A percentile compares a stretch with the other conserved stretches of the same genome.
Conservation (phyloP, 2,113 vertebrate genomes). For the Scartelaos histophorus region DNA sequence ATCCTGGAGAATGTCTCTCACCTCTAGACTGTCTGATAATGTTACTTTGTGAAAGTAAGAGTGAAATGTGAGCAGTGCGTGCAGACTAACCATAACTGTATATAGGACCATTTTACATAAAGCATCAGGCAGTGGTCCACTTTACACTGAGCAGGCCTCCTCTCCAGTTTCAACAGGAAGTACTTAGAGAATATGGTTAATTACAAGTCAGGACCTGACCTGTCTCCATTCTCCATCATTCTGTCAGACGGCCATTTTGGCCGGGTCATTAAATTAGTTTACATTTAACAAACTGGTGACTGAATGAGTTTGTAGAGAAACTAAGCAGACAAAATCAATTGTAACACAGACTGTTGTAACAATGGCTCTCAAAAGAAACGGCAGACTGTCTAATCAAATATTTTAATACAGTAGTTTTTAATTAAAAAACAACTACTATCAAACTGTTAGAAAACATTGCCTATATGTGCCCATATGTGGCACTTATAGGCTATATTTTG, state of each 20-base stretch:
- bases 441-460: too few species aligned
- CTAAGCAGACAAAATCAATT: conserved; percentile 3
- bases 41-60: conserved; percentile 13
- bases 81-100: not conserved
- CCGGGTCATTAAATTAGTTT: conserved; percentile 43
- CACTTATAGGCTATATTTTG: not conserved
- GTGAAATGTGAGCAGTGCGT: conserved; percentile 26
- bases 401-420: not conserved
- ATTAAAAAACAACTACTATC: too few species aligned
- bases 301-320: conserved; percentile 39
- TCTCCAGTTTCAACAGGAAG: conserved; percentile 65
- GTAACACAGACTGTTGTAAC: not conserved
- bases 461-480: too few species aligned
- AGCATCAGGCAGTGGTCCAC: conserved; percentile 28
- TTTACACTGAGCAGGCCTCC: conserved; percentile 40
- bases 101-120: conserved; percentile 7
- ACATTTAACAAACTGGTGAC: conserved; percentile 49
- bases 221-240: conserved; percentile 67
- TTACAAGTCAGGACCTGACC: conserved; percentile 61
- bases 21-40: not conserved
- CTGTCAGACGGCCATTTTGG: conserved; percentile 60
- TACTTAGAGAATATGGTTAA: conserved; percentile 69
- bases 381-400: too few species aligned
- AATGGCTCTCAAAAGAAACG: not conserved
- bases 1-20: not conserved